Conservation (phyloP, 2,888 invertebrate genomes). For the Unio pictorum region DNA sequence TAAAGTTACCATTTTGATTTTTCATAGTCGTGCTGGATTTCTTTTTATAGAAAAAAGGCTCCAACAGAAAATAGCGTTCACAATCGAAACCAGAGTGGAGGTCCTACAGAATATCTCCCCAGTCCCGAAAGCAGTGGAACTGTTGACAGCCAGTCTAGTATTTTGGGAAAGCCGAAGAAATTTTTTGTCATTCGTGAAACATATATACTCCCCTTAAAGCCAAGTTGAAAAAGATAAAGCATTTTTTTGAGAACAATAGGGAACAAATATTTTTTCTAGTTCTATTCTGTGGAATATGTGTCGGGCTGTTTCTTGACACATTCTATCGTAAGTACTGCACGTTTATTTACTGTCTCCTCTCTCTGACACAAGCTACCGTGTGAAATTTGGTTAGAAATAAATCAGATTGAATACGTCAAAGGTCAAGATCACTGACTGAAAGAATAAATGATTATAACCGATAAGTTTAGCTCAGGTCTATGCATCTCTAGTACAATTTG, state of each 20-base stretch:
- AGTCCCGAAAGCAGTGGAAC: no score
- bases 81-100: background rate
- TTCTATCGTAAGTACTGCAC: constrained; percentile 75
- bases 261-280: constrained; percentile 76
- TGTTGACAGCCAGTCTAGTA: no score
- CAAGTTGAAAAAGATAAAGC: constrained; percentile 61
- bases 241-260: constrained; percentile 75
- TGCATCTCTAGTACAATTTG: no score
- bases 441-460: no score
- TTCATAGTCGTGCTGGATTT: no score
- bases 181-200: constrained; percentile 56
- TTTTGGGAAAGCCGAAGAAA: constrained; percentile 8
- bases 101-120: no score
- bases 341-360: background rate
- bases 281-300: constrained; percentile 75
- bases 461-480: no score
- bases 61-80: no score
- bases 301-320: constrained; percentile 76
- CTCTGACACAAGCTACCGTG: background rate
- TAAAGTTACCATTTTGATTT: no score
- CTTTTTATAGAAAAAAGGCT: no score
- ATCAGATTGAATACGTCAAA: no score
- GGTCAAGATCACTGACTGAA: no score
- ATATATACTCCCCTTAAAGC: constrained; percentile 61
- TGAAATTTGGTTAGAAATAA: background rate